Evolutionary conservation across 2,888 invertebrate species (phyloP).

Genomic region (Agriopis leucophaearia): DNA sequence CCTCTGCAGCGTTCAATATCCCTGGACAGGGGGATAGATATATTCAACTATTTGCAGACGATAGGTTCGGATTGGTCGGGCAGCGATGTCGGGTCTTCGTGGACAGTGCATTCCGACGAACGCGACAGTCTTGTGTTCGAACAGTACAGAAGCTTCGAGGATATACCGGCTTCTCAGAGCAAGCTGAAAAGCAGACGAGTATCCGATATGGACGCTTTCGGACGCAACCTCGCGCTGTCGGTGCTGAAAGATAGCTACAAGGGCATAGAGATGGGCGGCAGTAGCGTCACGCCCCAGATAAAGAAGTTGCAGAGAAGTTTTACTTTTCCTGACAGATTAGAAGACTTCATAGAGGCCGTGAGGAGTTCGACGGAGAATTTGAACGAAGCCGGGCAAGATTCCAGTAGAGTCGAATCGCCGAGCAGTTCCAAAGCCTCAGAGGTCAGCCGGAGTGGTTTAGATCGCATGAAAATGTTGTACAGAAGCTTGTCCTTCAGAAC

Average conservation of each 20-base stretch:
- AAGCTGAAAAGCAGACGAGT: conserved; percentile 76
- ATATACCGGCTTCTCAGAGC: conserved; percentile 75
- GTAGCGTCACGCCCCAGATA: conserved; percentile 67
- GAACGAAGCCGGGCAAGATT: conserved; percentile 31
- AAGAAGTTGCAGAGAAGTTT: conserved; percentile 71
- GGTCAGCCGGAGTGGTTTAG: conserved; percentile 57
- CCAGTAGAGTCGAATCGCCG: conserved; percentile 41
- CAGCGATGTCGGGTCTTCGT: conserved; percentile 63
- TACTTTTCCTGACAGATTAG: conserved; percentile 65
- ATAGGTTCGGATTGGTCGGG: conserved; percentile 69
- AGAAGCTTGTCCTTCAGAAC: conserved; percentile 55
- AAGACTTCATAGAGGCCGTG: conserved; percentile 54
- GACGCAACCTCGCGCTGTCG: conserved; percentile 61
- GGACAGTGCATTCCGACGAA: conserved; percentile 69
- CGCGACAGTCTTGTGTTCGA: conserved; percentile 55
- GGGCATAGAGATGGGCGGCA: conserved; percentile 60
- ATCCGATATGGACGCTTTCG: conserved; percentile 63
- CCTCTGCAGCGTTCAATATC: conserved; percentile 75
- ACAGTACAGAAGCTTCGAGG: conserved; percentile 73
- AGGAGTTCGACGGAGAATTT: conserved; percentile 47
- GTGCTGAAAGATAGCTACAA: conserved; percentile 72
- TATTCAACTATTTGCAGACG: conserved; percentile 69
- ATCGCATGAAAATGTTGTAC: conserved; percentile 61
- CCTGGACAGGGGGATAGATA: conserved; percentile 73
- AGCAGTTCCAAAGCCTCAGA: conserved; percentile 41